phyloP scores from a whole-genome alignment of 2,888 invertebrate genomes.

The Ectemnius continuus region DNA sequence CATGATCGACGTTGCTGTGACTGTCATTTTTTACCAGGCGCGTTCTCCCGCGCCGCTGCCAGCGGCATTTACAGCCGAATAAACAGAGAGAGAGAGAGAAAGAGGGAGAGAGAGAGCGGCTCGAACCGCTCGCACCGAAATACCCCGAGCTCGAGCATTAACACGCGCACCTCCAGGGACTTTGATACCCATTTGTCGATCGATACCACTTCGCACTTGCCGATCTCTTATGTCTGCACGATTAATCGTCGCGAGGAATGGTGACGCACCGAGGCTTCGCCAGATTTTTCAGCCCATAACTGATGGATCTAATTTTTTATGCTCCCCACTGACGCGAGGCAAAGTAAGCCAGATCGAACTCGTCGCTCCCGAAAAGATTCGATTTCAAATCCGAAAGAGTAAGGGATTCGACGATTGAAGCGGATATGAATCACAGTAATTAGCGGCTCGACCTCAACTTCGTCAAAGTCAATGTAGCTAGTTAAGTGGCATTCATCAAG shows the following conservation, averaged over 20 bases:
- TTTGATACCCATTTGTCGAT: not conserved
- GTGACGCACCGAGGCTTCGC: too few species aligned
- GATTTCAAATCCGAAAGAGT: too few species aligned
- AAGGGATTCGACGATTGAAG: not conserved
- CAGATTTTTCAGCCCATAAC: too few species aligned
- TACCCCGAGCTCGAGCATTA: not conserved
- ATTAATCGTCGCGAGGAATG: too few species aligned
- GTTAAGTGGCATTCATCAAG: constrained; percentile 33
- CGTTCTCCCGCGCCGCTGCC: not conserved
- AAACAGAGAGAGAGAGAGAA: too few species aligned
- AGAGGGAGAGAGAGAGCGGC: too few species aligned
- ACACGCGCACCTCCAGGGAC: not conserved
- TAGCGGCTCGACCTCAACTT: constrained; percentile 48
- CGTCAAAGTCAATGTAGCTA: constrained; percentile 6
- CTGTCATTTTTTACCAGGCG: not conserved
- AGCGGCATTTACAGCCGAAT: constrained; percentile 3
- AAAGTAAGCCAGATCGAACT: too few species aligned
- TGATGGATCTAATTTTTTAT: too few species aligned
- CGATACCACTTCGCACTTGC: not conserved
- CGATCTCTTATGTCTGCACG: too few species aligned
- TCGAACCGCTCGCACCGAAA: too few species aligned
- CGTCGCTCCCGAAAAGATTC: too few species aligned
- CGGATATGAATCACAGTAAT: constrained; percentile 46
- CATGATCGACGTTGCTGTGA: constrained; percentile 39
- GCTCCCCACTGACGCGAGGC: too few species aligned